Evolutionary conservation across 1,140 invertebrate genomes (phyloP).

Genomic region (Meloidogyne exigua): DNA sequence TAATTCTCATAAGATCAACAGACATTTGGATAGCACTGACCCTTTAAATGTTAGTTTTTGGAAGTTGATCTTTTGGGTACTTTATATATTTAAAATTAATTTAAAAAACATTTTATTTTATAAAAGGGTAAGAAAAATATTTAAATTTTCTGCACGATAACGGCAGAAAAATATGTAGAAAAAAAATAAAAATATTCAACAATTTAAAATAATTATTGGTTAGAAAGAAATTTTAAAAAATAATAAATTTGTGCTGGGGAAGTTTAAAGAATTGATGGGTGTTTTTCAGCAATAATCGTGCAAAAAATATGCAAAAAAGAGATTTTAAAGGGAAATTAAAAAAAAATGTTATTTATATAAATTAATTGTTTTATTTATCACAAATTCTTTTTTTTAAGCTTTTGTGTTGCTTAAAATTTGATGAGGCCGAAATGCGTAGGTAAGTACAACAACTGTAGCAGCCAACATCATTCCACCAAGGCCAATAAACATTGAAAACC

Average conservation of each 20-base stretch:
- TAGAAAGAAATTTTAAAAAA: not conserved
- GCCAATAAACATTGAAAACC: constrained; percentile 55
- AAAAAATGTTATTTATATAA: not conserved
- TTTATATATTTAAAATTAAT: not conserved
- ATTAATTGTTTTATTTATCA: not conserved
- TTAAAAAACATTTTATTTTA: not conserved
- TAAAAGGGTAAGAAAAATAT: not conserved
- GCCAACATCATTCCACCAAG: constrained; percentile 48
- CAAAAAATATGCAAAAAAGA: not conserved
- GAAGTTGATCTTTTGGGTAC: not conserved
- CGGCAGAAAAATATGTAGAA: not conserved
- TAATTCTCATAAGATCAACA: not conserved
- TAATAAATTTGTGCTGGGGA: not conserved
- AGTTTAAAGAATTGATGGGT: not conserved
- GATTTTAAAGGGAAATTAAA: not conserved
- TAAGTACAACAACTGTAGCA: constrained; percentile 49
- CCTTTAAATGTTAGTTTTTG: not conserved
- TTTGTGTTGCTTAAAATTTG: constrained; percentile 3
- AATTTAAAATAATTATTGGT: not conserved
- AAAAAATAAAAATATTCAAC: not conserved
- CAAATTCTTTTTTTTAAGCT: not conserved
- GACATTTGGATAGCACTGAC: not conserved
- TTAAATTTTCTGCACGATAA: constrained; percentile 5
- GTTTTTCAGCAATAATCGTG: not conserved
- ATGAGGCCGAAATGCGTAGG: constrained; percentile 43